Evolutionary conservation across 2,888 invertebrate species (phyloP).

Genomic region (Epirrita christyi): DNA sequence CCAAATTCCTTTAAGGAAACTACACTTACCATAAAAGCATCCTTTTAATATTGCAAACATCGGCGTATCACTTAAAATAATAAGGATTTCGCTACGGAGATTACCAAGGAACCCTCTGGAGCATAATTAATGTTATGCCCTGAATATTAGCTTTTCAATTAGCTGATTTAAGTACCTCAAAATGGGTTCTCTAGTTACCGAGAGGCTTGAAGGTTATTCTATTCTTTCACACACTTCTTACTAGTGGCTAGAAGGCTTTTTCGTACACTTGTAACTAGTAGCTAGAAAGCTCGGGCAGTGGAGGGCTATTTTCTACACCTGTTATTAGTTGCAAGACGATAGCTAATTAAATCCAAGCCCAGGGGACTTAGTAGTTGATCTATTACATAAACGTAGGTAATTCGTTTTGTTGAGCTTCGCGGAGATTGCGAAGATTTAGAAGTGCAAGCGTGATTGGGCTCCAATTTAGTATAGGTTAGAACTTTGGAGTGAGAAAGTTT

Average conservation of each 20-base stretch:
- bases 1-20: constrained; percentile 22
- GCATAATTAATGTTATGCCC: constrained; percentile 80
- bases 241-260: constrained; percentile 40
- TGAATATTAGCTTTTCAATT: constrained; percentile 83
- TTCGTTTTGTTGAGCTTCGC: constrained; percentile 35
- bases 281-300: constrained; percentile 10
- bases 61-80: constrained; percentile 71
- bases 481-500: neutral
- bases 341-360: constrained; percentile 76
- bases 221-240: constrained; percentile 17
- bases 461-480: no score
- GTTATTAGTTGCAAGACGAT: constrained; percentile 65
- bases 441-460: constrained; percentile 7
- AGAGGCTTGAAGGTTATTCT: constrained; percentile 26
- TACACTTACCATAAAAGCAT: constrained; percentile 38
- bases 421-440: constrained; percentile 25
- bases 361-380: constrained; percentile 49
- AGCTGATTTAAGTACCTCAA: constrained; percentile 76
- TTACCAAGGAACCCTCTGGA: constrained; percentile 67
- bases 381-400: constrained; percentile 40
- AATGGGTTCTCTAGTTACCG: constrained; percentile 67
- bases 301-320: constrained; percentile 60
- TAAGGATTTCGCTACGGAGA: constrained; percentile 70
- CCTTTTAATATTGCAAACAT: constrained; percentile 60
- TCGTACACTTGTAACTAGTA: constrained; percentile 61